Base-by-base conservation (phyloP, 2,888 invertebrate genomes). In the Hecatera dysodea region DNA sequence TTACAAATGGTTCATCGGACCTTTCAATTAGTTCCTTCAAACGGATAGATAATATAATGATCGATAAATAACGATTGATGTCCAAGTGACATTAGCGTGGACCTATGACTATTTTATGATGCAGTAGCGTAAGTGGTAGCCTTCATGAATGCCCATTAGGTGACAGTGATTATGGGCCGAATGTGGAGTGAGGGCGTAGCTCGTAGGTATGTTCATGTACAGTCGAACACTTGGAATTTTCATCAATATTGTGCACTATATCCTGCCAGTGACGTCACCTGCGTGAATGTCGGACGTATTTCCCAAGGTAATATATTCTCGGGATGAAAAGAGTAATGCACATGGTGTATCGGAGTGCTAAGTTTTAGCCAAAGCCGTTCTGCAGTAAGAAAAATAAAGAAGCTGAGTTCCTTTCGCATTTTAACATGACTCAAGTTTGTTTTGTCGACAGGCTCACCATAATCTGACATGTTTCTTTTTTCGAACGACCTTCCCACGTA, bases 161-260 rank as follows among this genome's bases (percentile, higher is more conserved):
- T 76, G 81, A 78, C 84, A 81, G 81, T 86, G 86, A 90, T 91
- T 88, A 87, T 81, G 72, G 71, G 48, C 56, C 59, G 55, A 79
- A 73, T 91, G 87, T 88, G 86, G 84, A 85, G 87, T 86, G 84
- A 86, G 80, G 79, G 65, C 80, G 74, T 65, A 62, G 73, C n/a
- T n/a, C n/a, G n/a, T n/a, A n/a, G n/a, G n/a, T n/a, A n/a, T n/a
- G n/a, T n/a, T n/a, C n/a, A 61, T 29, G 75, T 69, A 72, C 56
- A 22, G 42, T n/a, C 22, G 22, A 22, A 44, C 15, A 46, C n/a
- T 46, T 46, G n/a, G n/a, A 46, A 22, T 19, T n/a, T 46, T n/a
- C n/a, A 3, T 46, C 46, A 46, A 46, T 46, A 27, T 24, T 17
- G 19, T n/a, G n/a, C n/a, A n/a, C n/a, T n/a, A n/a, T n/a, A n/a